Evolutionary conservation across 2,113 vertebrate species (phyloP).

Genomic region (Xyliphius kryptos): DNA sequence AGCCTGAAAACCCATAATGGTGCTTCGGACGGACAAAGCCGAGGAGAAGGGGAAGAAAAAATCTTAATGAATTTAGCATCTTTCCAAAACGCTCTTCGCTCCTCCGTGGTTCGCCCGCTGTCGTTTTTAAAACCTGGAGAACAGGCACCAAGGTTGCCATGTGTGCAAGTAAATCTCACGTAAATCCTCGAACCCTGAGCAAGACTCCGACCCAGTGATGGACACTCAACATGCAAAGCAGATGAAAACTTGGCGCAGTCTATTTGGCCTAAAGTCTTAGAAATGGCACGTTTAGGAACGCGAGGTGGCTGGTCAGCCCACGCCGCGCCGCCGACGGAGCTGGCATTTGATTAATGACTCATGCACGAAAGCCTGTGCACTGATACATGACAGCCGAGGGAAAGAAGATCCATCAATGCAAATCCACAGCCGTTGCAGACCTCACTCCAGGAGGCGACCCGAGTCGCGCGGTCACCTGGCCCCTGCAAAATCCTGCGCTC

Average conservation of each 20-base stretch:
- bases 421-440: conserved; percentile 51
- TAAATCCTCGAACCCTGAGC: not conserved
- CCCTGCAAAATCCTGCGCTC: conserved; percentile 44
- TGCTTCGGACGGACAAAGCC: conserved; percentile 69
- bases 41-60: conserved; percentile 57
- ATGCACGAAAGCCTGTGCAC: conserved; percentile 55
- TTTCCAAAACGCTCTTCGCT: conserved; percentile 59
- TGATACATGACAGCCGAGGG: conserved; percentile 62
- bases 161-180: not conserved
- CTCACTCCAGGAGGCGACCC: conserved; percentile 47
- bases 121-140: conserved; percentile 9
- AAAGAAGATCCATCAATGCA: conserved; percentile 71
- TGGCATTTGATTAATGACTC: conserved; percentile 67
- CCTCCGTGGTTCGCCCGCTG: conserved; percentile 15
- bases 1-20: conserved; percentile 78
- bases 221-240: not conserved
- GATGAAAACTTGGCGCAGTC: not conserved
- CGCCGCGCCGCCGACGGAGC: conserved; percentile 37
- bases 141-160: conserved; percentile 1
- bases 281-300: conserved; percentile 44
- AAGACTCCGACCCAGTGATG: not conserved
- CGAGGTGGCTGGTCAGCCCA: conserved; percentile 18
- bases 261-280: conserved; percentile 23
- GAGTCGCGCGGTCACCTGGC: conserved; percentile 60
- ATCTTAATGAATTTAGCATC: conserved; percentile 72